Evolutionary conservation across 2,888 invertebrate genomes (phyloP).

Genomic region (Plagiodera versicolora): DNA sequence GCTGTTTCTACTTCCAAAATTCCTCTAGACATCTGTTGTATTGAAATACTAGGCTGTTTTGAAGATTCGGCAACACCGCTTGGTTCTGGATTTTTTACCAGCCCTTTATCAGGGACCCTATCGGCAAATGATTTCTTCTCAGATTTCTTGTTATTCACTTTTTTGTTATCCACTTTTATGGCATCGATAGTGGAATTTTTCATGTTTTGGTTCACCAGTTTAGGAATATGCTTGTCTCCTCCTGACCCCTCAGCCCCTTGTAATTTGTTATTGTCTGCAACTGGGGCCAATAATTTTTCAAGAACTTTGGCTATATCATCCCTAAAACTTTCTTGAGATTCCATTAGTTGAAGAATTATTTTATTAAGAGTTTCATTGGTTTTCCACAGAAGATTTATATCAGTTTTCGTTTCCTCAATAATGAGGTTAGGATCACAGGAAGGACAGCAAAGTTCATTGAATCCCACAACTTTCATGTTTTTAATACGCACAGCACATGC

Average conservation of each 20-base stretch:
- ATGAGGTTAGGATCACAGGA: background rate
- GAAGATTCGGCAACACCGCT: conserved; percentile 7
- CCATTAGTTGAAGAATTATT: background rate
- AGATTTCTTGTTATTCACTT: too few relatives aligned
- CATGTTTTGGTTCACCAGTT: too few relatives aligned
- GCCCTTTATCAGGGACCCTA: too few relatives aligned
- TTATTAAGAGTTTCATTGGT: background rate
- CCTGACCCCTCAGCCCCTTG: too few relatives aligned
- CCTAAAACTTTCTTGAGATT: background rate
- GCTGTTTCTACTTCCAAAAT: too few relatives aligned
- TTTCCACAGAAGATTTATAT: background rate
- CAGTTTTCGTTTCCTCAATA: background rate
- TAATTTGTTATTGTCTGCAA: too few relatives aligned
- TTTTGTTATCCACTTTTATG: too few relatives aligned
- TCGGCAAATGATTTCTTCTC: too few relatives aligned
- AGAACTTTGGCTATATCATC: background rate
- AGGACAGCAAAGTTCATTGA: background rate
- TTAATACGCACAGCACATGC: background rate
- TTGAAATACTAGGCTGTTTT: background rate
- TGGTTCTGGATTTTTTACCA: background rate
- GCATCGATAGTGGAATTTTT: too few relatives aligned
- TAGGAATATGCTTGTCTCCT: too few relatives aligned
- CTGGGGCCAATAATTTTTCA: too few relatives aligned
- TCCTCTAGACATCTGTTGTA: too few relatives aligned
- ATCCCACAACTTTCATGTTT: background rate